Evolutionary conservation across 2,113 vertebrate species (phyloP), one percentile per base, ranked within the genome.

Genomic region (Prunella fulvescens): DNA sequence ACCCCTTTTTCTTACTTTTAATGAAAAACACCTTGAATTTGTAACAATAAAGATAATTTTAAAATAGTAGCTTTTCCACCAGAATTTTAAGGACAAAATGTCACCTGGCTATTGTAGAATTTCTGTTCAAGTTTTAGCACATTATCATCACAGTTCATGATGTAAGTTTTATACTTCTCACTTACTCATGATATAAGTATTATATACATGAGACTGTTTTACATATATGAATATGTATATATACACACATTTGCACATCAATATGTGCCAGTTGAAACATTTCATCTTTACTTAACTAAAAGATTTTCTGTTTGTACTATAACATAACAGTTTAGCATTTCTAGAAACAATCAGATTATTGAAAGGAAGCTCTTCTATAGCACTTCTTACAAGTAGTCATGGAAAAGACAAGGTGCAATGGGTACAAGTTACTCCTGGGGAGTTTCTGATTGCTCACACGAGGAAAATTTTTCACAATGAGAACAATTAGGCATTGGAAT

Each of bases 321-420:
- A 62, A 56, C 0, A 1, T 65, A 88, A 70, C 42, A 58, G 51
- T 58, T 84, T 10, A 78, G 56, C 35, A 28, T 86, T 84, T 71
- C 51, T 71, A 79, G 56, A 84, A 92, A 77, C 35, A 58, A 88
- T 35, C 54, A 54, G 17, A 45, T 50, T 81, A 91, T 74, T 78
- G 3, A 74, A 86, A 81, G 26, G 47, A 77, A 92, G 22, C 5
- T 82, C 35, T 24, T 85, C 35, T 24, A 12, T 6, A 57, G 5
- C 29, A 58, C 11, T n/a, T 40, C 51, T 62, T 42, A 47, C 8
- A 53, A 37, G 37, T 25, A 83, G 31, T 58, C 26, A 23, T 14
- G 1, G 14, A 69, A 91, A 69, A 57, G 23, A 57, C 5, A 22
- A 53, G 25, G 7, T 13, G 8, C 25, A 51, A 80, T 15, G 29